Conservation (phyloP, 2,797 vertebrate genomes). For the Sebastolobus altivelis region DNA sequence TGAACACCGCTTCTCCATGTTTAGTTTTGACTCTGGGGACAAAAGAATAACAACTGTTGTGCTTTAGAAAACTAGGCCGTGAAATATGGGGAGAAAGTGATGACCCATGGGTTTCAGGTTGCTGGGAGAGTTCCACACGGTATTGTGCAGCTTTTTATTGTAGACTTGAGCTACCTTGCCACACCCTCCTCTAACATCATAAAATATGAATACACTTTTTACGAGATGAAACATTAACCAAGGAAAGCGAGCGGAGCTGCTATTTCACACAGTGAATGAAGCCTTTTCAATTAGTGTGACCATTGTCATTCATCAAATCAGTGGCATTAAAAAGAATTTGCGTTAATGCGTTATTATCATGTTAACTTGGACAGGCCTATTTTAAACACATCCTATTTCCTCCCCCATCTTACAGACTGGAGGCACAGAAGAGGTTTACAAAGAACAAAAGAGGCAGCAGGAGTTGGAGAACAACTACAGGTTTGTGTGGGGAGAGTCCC, state of each 20-base stretch:
- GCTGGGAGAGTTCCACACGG: background rate
- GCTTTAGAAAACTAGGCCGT: background rate
- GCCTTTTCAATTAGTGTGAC: background rate
- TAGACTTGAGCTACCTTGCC: background rate
- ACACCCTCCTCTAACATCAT: background rate
- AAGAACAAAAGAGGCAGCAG: conserved; percentile 91
- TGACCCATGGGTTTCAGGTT: background rate
- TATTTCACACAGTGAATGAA: background rate
- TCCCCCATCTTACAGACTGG: conserved; percentile 85
- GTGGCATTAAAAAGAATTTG: too few relatives aligned
- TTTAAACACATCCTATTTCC: background rate
- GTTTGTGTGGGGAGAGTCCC: conserved; percentile 91
- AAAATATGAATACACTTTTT: background rate
- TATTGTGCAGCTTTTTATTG: background rate
- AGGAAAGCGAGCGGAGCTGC: background rate
- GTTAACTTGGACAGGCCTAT: too few relatives aligned
- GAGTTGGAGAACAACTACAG: conserved; percentile 94
- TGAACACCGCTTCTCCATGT: too few relatives aligned
- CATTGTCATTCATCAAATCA: background rate
- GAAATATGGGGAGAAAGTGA: background rate
- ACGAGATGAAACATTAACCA: background rate
- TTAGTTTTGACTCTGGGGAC: too few relatives aligned
- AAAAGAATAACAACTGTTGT: background rate
- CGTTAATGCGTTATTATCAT: too few relatives aligned
- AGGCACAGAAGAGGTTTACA: conserved; percentile 93